Evolutionary conservation across 2,888 invertebrate genomes (phyloP), one percentile per base, ranked within the genome.

Genomic region (Drosophila parthenogenetica): DNA sequence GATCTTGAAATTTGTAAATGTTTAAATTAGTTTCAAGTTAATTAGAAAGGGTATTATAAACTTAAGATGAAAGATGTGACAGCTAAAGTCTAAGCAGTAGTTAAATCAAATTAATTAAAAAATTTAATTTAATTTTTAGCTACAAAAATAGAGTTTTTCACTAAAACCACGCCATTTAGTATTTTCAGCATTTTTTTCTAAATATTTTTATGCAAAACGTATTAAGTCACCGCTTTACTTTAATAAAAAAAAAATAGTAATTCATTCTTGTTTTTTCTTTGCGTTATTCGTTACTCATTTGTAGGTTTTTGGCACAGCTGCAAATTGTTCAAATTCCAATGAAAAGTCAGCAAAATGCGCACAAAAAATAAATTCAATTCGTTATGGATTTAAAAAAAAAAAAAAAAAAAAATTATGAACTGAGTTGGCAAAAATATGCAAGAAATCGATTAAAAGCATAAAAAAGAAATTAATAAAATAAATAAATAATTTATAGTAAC

Each of bases 281-380:
- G 29, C 29, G 29, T 29, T 29, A 29, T 29, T 37, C 19, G 58
- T 59, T 66, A 69, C 54, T 53, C 48, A 43, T 62, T 67, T 77
- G 71, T 67, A 63, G 81, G 79, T 80, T 81, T 80, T 76, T 75
- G 67, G 80, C 80, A 81, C 80, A 79, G 58, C 64, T 10, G 58
- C 67, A 76, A 77, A 81, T 80, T 66, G 73, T 61, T 69, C 42
- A 69, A 70, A 79, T 76, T 81, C 79, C 76, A 70, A 59, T 73
- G 65, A 65, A 45, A 53, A 49, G 55, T 69, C 67, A 75, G 61
- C 71, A 39, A 67, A 53, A 65, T n/a, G 40, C 17, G 13, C 14
- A 29, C 3, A 39, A 32, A 29, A 16, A 55, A 17, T 32, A 32
- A 50, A 29, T 43, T 16, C 3, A 50, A 19, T 43, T 16, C 5